Base-by-base conservation (phyloP, 2,797 vertebrate genomes). In the Poeciliopsis presidionis region DNA sequence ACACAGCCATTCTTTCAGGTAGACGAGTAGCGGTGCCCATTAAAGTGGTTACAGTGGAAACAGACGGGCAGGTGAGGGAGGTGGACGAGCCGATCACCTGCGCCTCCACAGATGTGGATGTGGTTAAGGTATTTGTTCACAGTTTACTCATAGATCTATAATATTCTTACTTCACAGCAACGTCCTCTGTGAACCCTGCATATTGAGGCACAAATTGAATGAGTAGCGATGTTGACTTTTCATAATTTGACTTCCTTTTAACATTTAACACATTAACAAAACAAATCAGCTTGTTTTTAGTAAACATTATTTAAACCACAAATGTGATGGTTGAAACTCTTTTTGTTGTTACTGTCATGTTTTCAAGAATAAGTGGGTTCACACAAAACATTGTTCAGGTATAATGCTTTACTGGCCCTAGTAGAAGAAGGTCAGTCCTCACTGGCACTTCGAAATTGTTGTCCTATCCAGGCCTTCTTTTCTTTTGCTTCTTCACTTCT, bases 1-100 rank as follows among this genome's bases (percentile, higher is more conserved):
- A 96, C 89, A 96, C 94, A 0, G 95, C 95, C 63, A 96, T 96
- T 72, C 92, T 96, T 11, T 95, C 95, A 0, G 96, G 96, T 1
- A 91, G 91, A 9, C 93, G 90, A 0, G 93, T 96, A 4, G 81
- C 89, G 0, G 87, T 96, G 81, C 95, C 94, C 2, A 84, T 96
- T 84, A 96, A 95, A 86, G 78, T 96, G 82, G 95, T 96, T 20
- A 95, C 95, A 0, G 96, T 96, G 85, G 95, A 96, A 74, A 93
- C 87, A 0, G 94, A 96, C 0, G 95, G 95, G 13, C 94, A 93
- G 36, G 95, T 96, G 85, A 91, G 93, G 83, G 95, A 96, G 84
- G 94, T 96, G 77, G 92, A 95, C 0, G 94, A 96, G 51, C 83
- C 88, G 0, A 77, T 96, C 63, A 91, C 90, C 90, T 96, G 96